Base-by-base conservation (phyloP, 2,888 invertebrate genomes). In the Drosophila greeni region DNA sequence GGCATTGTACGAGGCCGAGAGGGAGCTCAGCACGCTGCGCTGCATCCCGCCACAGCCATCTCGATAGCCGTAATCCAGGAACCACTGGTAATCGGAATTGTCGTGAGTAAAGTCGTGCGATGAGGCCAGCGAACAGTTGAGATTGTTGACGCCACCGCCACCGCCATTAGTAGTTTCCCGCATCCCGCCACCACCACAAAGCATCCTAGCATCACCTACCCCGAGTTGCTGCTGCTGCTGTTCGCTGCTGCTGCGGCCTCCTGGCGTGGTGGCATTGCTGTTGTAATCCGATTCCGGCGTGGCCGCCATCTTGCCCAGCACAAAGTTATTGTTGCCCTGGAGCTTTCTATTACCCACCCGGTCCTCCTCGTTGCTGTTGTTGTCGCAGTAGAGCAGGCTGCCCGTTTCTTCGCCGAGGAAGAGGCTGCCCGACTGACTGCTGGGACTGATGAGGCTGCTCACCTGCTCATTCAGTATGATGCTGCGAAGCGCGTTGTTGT, bases 31-130 rank as follows among this genome's bases (percentile, higher is more conserved):
- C 64, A 95, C 94, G 88, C 95, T 95, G 88, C 95, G 94, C 88
- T 94, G 94, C 87, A 92, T 91, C 5, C 86, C 86, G 39, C 85
- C 75, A 54, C 91, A 90, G 76, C 94, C 92, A 91, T 95, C 95
- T 90, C 95, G 92, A 88, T 95, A 95, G 87, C 95, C 95, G 86
- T 95, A 95, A 89, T 95, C 95, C 84, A 95, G 92, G 89, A 95
- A 95, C 96, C 96, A 96, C 89, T 96, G 95, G 88, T 96, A 96
- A 85, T 96, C 96, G 83, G 95, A 95, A 91, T 95, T 95, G 90
- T 96, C 96, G 90, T 94, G 94, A 78, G 93, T 91, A 88, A 94
- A 94, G 87, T 94, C 94, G 75, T 89, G 89, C 36, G 89, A 89
- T 43, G 89, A 89, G 68, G 89, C 89, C 75, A 89, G 76, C 72